phyloP scores from a whole-genome alignment of 2,888 invertebrate genomes.

The Capitulum mitella region DNA sequence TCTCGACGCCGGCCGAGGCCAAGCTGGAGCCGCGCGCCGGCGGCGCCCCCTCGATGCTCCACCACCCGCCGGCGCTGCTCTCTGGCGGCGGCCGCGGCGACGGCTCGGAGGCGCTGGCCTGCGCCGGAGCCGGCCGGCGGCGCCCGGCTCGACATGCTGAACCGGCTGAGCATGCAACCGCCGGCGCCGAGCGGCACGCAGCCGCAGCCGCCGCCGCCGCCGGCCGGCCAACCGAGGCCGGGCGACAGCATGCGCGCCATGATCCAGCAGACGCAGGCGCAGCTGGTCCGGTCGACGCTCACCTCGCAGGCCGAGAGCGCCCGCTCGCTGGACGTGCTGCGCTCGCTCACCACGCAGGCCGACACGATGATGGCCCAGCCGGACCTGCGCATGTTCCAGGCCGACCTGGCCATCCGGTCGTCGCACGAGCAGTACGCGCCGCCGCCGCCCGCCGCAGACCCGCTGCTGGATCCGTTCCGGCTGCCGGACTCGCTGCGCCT shows the following conservation, averaged over 20 bases:
- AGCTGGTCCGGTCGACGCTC: conserved; percentile 43
- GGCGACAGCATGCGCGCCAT: conserved; percentile 36
- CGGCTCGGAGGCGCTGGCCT: conserved; percentile 44
- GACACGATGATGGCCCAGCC: conserved; percentile 37
- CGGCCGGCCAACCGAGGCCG: no score
- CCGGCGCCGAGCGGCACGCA: background rate
- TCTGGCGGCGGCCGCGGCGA: conserved; percentile 41
- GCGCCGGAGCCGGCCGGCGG: background rate
- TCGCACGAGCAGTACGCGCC: conserved; percentile 28
- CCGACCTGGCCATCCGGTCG: conserved; percentile 33
- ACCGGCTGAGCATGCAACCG: background rate
- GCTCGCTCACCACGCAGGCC: conserved; percentile 35
- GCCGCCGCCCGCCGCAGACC: conserved; percentile 47
- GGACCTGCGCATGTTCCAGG: conserved; percentile 34
- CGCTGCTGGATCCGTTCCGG: conserved; percentile 60
- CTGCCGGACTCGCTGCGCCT: conserved; percentile 73
- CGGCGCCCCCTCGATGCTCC: conserved; percentile 37
- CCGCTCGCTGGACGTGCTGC: conserved; percentile 52
- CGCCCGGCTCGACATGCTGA: background rate
- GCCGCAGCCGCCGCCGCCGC: conserved; percentile 49
- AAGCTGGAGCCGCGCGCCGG: conserved; percentile 38
- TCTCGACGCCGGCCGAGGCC: conserved; percentile 37
- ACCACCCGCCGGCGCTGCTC: conserved; percentile 36
- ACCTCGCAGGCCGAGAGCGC: conserved; percentile 80
- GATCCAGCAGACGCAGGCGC: conserved; percentile 36